Percentiles rank a stretch among this genome's conserved stretches.
Conservation (phyloP, 2,797 vertebrate genomes). For the Pseudomugil gertrudae region DNA sequence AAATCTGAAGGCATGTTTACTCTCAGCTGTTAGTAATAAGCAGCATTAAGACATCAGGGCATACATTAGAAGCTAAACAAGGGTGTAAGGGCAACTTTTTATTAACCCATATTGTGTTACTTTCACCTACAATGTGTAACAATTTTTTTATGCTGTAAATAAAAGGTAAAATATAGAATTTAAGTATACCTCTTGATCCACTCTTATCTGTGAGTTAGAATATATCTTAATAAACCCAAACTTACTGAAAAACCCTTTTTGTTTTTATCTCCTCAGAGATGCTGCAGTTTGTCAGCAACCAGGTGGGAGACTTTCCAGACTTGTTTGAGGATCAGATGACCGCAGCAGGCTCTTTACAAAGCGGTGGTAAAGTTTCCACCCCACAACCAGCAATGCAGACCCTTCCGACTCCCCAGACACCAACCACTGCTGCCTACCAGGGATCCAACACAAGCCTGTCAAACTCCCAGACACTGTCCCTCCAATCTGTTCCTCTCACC, state of each 20-base stretch:
- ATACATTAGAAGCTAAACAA: too few species aligned
- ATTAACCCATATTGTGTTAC: background rate
- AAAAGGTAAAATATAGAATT: background rate
- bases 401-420: slow-evolving; percentile 62
- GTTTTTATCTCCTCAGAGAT: slow-evolving; percentile 85
- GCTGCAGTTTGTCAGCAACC: slow-evolving; percentile 97
- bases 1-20: background rate
- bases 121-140: background rate
- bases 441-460: slow-evolving; percentile 37
- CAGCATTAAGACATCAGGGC: slow-evolving; percentile 4
- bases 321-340: slow-evolving; percentile 92
- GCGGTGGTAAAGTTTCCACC: slow-evolving; percentile 1
- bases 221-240: background rate
- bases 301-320: slow-evolving; percentile 93
- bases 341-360: slow-evolving; percentile 51
- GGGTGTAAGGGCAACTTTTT: background rate
- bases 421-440: slow-evolving; percentile 61
- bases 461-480: slow-evolving; percentile 58
- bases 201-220: background rate
- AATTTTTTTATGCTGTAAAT: background rate
- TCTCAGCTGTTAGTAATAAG: slow-evolving; percentile 40
- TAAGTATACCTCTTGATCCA: background rate
- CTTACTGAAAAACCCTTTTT: background rate
- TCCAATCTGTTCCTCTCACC: slow-evolving; percentile 70
- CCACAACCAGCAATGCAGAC: slow-evolving; percentile 48